phyloP scores from a whole-genome alignment of 1,140 invertebrate species.

The Branchinecta lindahli region DNA sequence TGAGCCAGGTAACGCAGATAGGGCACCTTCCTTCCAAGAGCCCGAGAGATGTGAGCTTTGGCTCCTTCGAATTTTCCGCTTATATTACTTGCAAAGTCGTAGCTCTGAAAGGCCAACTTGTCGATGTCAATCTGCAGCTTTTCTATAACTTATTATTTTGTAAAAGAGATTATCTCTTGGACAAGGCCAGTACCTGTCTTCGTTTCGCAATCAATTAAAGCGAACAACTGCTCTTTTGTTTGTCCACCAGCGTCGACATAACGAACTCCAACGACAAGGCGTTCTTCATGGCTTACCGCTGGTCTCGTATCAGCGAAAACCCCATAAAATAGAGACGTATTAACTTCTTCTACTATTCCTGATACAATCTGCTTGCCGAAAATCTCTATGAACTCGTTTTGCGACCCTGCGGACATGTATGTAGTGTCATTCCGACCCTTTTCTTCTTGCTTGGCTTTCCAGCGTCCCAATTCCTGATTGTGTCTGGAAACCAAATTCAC shows the following conservation, averaged over 20 bases:
- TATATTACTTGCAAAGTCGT: constrained; percentile 5
- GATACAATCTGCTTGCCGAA: not conserved
- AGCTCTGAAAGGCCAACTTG: not conserved
- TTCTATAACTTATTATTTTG: too few species aligned
- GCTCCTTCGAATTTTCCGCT: not conserved
- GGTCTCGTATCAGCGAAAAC: not conserved
- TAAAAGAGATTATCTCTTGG: not conserved
- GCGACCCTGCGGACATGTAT: not conserved
- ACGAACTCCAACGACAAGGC: not conserved
- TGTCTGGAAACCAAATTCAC: not conserved
- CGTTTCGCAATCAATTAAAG: not conserved
- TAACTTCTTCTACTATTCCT: not conserved
- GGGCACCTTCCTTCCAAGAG: not conserved
- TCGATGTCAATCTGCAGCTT: not conserved
- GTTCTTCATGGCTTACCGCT: not conserved
- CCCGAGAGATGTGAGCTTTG: not conserved
- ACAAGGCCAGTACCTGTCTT: not conserved
- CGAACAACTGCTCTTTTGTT: not conserved
- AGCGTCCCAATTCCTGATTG: not conserved
- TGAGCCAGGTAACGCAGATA: not conserved
- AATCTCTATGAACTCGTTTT: not conserved
- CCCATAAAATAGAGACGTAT: not conserved
- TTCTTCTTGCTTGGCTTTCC: not conserved
- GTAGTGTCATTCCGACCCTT: not conserved
- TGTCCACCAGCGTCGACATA: not conserved